Conservation (phyloP, 2,888 invertebrate species). For the Volucella zonaria region DNA sequence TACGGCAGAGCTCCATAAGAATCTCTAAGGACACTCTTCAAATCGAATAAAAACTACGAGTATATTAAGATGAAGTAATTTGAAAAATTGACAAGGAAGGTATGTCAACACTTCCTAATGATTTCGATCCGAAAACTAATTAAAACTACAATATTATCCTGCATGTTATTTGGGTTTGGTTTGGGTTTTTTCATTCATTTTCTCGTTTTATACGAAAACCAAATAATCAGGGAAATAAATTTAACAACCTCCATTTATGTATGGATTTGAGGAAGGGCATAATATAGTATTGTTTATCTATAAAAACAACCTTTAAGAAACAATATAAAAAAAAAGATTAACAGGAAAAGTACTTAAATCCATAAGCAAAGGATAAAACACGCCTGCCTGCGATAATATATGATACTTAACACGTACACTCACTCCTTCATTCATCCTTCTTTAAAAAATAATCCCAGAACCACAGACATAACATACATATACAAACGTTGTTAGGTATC, state of each 20-base stretch:
- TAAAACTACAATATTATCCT: too few relatives aligned
- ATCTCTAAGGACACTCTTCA: too few relatives aligned
- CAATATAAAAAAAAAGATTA: not conserved
- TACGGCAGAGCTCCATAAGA: too few relatives aligned
- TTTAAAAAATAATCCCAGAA: constrained; percentile 59
- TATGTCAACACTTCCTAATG: too few relatives aligned
- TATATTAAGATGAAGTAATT: too few relatives aligned
- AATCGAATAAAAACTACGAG: too few relatives aligned
- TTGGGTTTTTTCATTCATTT: too few relatives aligned
- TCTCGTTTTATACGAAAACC: too few relatives aligned
- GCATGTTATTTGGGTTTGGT: too few relatives aligned
- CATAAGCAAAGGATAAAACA: constrained; percentile 61
- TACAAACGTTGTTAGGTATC: not conserved
- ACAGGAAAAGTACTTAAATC: constrained; percentile 47
- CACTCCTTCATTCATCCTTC: constrained; percentile 49
- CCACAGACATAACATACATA: constrained; percentile 28
- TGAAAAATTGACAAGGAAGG: too few relatives aligned
- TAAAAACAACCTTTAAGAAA: constrained; percentile 26
- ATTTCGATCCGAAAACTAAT: too few relatives aligned
- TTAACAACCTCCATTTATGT: not conserved
- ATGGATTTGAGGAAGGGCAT: not conserved
- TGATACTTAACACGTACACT: constrained; percentile 22
- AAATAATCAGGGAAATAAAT: too few relatives aligned
- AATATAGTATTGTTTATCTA: constrained; percentile 3
- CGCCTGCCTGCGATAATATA: constrained; percentile 62